Base-by-base conservation (phyloP, 2,113 vertebrate species). In the Callipepla californica region DNA sequence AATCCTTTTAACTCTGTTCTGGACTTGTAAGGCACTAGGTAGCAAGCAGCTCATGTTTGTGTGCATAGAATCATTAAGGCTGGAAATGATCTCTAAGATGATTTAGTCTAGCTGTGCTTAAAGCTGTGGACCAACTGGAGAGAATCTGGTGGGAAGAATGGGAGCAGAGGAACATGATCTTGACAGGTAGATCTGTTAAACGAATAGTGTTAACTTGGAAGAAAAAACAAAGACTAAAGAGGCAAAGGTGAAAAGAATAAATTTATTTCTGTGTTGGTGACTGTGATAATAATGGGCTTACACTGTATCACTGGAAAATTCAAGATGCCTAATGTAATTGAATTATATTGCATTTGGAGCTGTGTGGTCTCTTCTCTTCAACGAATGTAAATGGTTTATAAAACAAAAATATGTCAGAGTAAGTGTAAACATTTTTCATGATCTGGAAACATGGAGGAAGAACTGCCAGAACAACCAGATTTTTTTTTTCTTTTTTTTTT, bases 41-140 rank as follows among this genome's bases (percentile, higher is more conserved):
- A 57, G 30, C 48, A 26, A 11, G 17, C 18, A 59, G 12, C 2
- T 2, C 12, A 8, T 38, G 23, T 19, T 45, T 0, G 0, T 32
- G 30, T 19, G n/a, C 26, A 16, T 53, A 53, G 51, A 26, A 28
- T 53, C 26, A 53, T 51, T 51, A 16, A 28, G 51, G 26, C 26
- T 53, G 51, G 26, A 9, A 53, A 53, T 28, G 51, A 15, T 25
- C 50, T 15, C 25, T 26, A 15, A 8, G 25, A 53, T 15, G 14
- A 9, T 53, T 26, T 28, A 53, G 14, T 28, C 51, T 9, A 28
- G 14, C 14, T 16, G 51, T 28, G 51, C 30, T 13, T 23, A 83
- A 83, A 63, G 47, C 19, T 8, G 9, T 63, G 42, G 17, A 25
- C 2, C 30, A 80, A 7, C 7, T 76, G 44, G 23, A 68, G 23